These are phyloP conservation scores for Stichodactyla mertensii DNA, from an alignment of 64 coral and sea anemone species.

Conservation along the genomic window DNA sequence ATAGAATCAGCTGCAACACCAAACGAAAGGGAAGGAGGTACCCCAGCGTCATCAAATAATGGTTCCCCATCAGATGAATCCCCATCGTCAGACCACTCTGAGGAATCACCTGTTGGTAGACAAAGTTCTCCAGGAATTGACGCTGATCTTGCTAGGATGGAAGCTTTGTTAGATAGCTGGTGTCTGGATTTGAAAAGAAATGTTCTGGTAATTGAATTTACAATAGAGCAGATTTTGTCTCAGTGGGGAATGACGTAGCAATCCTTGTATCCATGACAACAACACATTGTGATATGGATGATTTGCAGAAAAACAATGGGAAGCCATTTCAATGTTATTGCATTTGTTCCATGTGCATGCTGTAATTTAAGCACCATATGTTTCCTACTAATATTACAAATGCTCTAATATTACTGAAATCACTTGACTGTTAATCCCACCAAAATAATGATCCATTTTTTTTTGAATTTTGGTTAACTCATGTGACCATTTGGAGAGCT, in stretches of 20 bases:
- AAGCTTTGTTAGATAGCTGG: constrained; percentile 87
- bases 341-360: too few relatives aligned
- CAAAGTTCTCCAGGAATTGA: constrained; percentile 70
- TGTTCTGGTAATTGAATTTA: constrained; percentile 57
- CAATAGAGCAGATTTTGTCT: neutral
- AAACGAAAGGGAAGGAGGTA: neutral
- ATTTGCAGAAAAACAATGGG: too few relatives aligned
- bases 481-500: too few relatives aligned
- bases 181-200: constrained; percentile 96
- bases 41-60: neutral
- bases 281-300: too few relatives aligned
- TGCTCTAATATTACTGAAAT: too few relatives aligned
- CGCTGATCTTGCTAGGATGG: constrained; percentile 89
- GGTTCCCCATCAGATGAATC: constrained; percentile 17
- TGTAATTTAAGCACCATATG: too few relatives aligned
- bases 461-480: too few relatives aligned
- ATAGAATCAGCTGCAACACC: neutral
- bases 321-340: too few relatives aligned
- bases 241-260: neutral
- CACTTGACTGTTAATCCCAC: too few relatives aligned
- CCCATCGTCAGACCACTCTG: constrained; percentile 20
- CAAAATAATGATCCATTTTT: too few relatives aligned
- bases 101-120: constrained; percentile 22
- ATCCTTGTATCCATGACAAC: too few relatives aligned
- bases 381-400: too few relatives aligned